Base-by-base conservation (phyloP, 2,888 invertebrate genomes). In the Archips crataeganus region DNA sequence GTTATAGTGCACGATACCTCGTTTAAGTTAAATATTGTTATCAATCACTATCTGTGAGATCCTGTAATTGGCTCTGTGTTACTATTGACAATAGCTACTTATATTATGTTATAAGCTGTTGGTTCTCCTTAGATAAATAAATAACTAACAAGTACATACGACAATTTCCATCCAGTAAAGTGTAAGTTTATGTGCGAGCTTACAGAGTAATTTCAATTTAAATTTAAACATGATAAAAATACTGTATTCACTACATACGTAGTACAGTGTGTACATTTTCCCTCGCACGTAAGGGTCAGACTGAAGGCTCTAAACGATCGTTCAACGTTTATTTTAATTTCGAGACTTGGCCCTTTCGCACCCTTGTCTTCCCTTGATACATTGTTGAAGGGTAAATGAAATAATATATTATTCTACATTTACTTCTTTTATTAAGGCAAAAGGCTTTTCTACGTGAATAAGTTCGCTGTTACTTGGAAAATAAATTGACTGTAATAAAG, bases 291-390 rank as follows among this genome's bases (percentile, higher is more conserved):
- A 70, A 65, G 70, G 74, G 74, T 74, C 74, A 65, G 69, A 10
- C 59, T 64, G 74, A 71, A 76, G 75, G 74, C 64, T 74, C 75
- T 71, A 68, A 74, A 76, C 75, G 73, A 76, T 76, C 75, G 71
- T 74, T 76, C 75, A 76, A 76, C 75, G 74, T 74, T 75, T 75
- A 74, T 75, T 76, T 76, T 76, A 74, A 76, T 76, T 76, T 75
- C 70, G 75, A 74, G 70, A 67, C 69, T 69, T 71, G 74, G 74
- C 74, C 75, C 74, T 74, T 75, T 74, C 66, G 61, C 71, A 76
- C 75, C 75, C 75, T 76, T 76, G 75, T 76, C 75, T 76, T 71
- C 74, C 32, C 74, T 70, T 76, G 75, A 74, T 76, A 76, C 75
- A 76, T 76, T 76, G 74, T 74, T 76, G 74, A 74, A 70, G 67